Base-by-base conservation (phyloP, 2,113 vertebrate genomes). In the Oryzias javanicus region DNA sequence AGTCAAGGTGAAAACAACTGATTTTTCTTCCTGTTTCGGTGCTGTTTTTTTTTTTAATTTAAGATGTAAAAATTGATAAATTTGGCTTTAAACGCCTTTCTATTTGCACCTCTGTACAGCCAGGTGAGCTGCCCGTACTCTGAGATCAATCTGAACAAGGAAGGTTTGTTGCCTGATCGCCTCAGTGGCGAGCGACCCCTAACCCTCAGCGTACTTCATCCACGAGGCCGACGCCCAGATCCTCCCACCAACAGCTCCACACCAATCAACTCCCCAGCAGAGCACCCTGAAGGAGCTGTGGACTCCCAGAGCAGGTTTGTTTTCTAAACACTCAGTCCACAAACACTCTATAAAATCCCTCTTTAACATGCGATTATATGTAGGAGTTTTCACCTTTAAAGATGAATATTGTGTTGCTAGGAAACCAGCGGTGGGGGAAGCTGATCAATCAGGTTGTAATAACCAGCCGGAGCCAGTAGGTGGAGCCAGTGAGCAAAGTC, bases 51-150 rank as follows among this genome's bases (percentile, higher is more conserved):
- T n/a, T 22, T 22, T 22, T 2, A 42, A 27, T 50, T 6, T 6
- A 14, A 1, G 13, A 49, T 57, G 20, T 25, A 18, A 42, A 18
- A 41, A 45, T 20, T 14, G 14, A 22, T 17, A 20, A 4, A 7
- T 29, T 7, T 18, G 17, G 4, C 19, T 41, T 20, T 15, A 47
- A 35, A 20, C 16, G 19, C 27, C 58, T 22, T 55, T 14, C 24
- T 40, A n/a, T 44, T 24, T 18, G 13, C 20, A 27, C 0, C 16
- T 68, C 56, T 67, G 27, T 67, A 42, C 82, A 96, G 94, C 18
- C 88, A 91, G 47, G 88, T 95, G 74, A 94, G 94, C 78, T 96
- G 94, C 73, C 94, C 94, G 0, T 96, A 96, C 74, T 95, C 95
- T 0, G 94, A 94, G 60, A 70, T 92, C 52, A 96, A 95, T 77